A percentile compares a stretch with the other conserved stretches of the same genome.
Evolutionary conservation across 2,888 invertebrate genomes (phyloP).

Genomic region (Rotaria sp.): DNA sequence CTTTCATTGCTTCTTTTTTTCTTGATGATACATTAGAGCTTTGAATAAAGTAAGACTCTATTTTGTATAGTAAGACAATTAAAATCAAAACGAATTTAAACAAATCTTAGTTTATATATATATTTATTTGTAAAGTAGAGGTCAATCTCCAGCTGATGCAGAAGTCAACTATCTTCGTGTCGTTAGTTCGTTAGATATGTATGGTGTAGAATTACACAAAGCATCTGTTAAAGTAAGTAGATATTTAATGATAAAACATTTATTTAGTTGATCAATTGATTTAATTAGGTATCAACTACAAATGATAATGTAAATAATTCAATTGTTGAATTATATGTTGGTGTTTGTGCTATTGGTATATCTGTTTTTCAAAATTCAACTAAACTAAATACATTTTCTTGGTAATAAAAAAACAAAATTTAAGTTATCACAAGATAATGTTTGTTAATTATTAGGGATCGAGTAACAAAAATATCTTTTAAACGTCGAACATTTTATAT

Average conservation of each 20-base stretch:
- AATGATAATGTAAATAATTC: constrained; percentile 23
- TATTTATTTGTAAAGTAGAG: background rate
- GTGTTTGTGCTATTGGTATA: constrained; percentile 11
- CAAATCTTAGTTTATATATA: too few relatives aligned
- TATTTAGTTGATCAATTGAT: background rate
- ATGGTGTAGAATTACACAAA: constrained; percentile 29
- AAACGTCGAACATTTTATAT: constrained; percentile 27
- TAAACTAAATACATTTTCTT: constrained; percentile 20
- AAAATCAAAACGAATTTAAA: too few relatives aligned
- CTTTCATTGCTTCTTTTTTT: too few relatives aligned
- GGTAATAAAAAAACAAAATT: background rate
- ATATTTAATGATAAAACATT: background rate
- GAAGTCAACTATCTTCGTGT: constrained; percentile 21
- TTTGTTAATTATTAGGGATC: background rate
- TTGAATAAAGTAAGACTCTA: too few relatives aligned
- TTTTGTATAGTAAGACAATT: too few relatives aligned
- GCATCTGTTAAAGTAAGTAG: background rate
- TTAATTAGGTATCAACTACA: constrained; percentile 8
- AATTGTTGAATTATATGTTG: constrained; percentile 20
- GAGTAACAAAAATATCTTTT: constrained; percentile 24
- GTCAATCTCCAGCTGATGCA: constrained; percentile 10
- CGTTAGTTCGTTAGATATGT: constrained; percentile 23
- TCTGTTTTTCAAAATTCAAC: constrained; percentile 24
- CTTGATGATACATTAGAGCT: too few relatives aligned
- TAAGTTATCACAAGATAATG: too few relatives aligned